Evolutionary conservation across 2,113 vertebrate species (phyloP), one percentile per base, ranked within the genome.

Genomic region (Notarius lentiginosus): DNA sequence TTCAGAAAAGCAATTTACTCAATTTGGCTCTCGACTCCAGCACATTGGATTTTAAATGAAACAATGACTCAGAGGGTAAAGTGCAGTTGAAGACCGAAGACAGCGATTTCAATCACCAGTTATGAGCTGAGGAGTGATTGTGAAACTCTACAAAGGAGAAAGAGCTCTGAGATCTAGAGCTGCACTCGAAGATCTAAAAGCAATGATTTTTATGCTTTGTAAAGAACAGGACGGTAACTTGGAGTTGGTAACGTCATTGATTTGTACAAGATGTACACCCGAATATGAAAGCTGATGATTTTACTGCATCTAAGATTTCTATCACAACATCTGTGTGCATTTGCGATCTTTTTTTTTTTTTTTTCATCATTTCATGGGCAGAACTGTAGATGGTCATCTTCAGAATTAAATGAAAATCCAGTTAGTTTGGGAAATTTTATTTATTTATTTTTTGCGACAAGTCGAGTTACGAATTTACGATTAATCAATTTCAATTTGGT

Each of bases 41-140:
- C 75, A 56, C 53, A 56, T 79, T 60, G 27, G 27, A 60, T 55
- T 55, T 77, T 53, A 77, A 77, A 77, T 77, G 79, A 58, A 80
- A 80, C 79, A 22, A 34, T 22, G 79, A 80, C 14, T 79, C 7
- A 15, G 3, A 34, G 77, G 53, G 9, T 79, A 58, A 30, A 79
- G 77, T 77, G 53, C 77, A 55, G 22, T 3, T 27, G 75, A 53
- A 77, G 75, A 76, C 20, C 0, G 73, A 47, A 79, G 51, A 55
- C 4, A 12, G 75, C 24, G 7, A 27, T 53, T 79, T 58, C 53
- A 60, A 11, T 34, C 79, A 60, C 17, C 55, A 9, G n/a, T 30
- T 55, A 12, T 79, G 76, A 15, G 53, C 76, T 30, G 76, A 8
- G 53, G 49, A 56, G n/a, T 27, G 49, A 56, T 30, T 8, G 51